Evolutionary conservation across 2,797 vertebrate species (phyloP), one percentile per base, ranked within the genome.

Genomic region (Tapera naevia): DNA sequence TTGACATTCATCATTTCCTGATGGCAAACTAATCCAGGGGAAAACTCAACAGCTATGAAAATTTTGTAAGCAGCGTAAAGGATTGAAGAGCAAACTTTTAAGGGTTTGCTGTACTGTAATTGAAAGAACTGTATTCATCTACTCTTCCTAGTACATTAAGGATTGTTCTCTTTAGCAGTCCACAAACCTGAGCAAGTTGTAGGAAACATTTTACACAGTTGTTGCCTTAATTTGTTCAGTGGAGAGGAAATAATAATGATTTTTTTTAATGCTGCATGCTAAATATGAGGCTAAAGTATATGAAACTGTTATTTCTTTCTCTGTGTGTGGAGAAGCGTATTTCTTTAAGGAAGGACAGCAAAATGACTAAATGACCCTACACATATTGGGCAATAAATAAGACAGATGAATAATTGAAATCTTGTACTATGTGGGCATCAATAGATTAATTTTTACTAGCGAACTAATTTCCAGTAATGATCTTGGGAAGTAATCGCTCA

Each of bases 391-490:
- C 95, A 94, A 98, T 97, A 97, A 97, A 97, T 97, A 97, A 96
- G 83, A 93, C 45, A n/a, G 88, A 97, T 97, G 93, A 97, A 97
- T 97, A 97, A 97, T 97, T 97, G 84, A 96, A 94, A 95, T 95
- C 91, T 96, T 96, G 94, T 91, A 82, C 94, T 95, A 62, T 86
- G n/a, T 94, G 41, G 88, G 64, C 86, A 97, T 95, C 80, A 88
- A 87, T 93, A 95, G 93, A 95, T 96, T 96, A 96, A 94, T 95
- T 97, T 97, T 94, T 95, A 80, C 60, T 79, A 88, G 62, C 27
- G 21, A 97, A 96, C 88, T 96, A 96, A 95, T 97, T 98, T 96
- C 82, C 78, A 97, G 89, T 96, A 96, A 97, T 97, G 94, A 94
- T 94, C 86, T 94, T 91, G 86, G 95, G 80, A 97, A 96, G 91